Evolutionary conservation across 1,140 invertebrate species (phyloP), one percentile per base, ranked within the genome.

Genomic region (Drosophila bocki): DNA sequence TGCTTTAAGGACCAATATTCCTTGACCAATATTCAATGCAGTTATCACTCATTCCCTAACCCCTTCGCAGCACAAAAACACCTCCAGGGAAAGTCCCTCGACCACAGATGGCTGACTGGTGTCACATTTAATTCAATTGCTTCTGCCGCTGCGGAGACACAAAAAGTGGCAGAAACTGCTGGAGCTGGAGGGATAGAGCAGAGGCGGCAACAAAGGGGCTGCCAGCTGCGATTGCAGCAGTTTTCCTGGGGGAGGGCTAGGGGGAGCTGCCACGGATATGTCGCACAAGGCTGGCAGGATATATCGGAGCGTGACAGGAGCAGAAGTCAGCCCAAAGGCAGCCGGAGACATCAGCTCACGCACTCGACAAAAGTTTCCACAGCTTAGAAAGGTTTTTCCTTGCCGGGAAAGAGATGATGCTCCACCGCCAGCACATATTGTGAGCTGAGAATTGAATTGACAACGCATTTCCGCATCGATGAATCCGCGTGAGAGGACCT

Each of bases 41-140:
- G 13, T 22, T 37, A 15, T 15, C 26, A 13, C n/a, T 44, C 41
- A 17, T 42, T 42, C 45, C 15, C 3, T 33, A 11, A 35, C 29
- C 13, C n/a, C 3, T 33, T 54, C 17, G 32, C 51, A 13, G 1
- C 3, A 12, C 32, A 37, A 22, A 17, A 54, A 9, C 51, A 22
- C 33, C 51, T 54, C 33, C 33, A 5, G 51, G 19, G 7, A 9
- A 7, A 22, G 4, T 22, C 13, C 33, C 51, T 22, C 33, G 13
- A 4, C 19, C 29, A 26, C 29, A 44, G 17, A 50, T 48, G 58
- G 50, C 45, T 70, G 82, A 72, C 78, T 85, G 82, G 64, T 79
- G 75, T 86, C 82, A 77, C 75, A 85, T 85, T 85, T 85, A 85
- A 85, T 82, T 85, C 78, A 86, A 85, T 85, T 78, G 82, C 74